A percentile compares a stretch with the other conserved stretches of the same genome.
Evolutionary conservation across 2,888 invertebrate genomes (phyloP).

Genomic region (Escarpia spicata): DNA sequence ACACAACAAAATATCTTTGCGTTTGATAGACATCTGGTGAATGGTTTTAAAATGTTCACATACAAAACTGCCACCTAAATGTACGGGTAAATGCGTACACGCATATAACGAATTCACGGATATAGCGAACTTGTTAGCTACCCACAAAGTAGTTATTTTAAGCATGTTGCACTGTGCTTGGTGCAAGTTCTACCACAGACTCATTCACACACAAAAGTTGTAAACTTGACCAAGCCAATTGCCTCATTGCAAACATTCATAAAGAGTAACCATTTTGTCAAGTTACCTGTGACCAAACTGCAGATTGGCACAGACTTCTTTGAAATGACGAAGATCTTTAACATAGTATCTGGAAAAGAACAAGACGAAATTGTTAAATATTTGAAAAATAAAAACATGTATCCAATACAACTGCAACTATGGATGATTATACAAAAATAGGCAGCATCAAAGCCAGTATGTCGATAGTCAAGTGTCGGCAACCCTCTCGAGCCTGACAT

Average conservation of each 20-base stretch:
- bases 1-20: too few relatives aligned
- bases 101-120: too few relatives aligned
- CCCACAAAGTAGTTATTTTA: too few relatives aligned
- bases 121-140: too few relatives aligned
- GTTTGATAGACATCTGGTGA: too few relatives aligned
- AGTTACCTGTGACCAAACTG: slow-evolving; percentile 56
- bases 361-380: neutral
- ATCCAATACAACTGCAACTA: neutral
- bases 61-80: neutral
- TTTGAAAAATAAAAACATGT: neutral
- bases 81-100: too few relatives aligned
- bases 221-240: neutral
- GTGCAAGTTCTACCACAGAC: neutral
- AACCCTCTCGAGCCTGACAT: neutral
- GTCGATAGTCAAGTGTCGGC: neutral
- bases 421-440: neutral
- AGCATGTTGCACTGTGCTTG: too few relatives aligned
- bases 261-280: neutral
- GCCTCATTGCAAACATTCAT: neutral
- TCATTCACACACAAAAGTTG: neutral
- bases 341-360: slow-evolving; percentile 30
- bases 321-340: slow-evolving; percentile 29
- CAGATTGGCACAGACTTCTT: slow-evolving; percentile 41
- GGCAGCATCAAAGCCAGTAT: neutral
- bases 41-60: too few relatives aligned